These are phyloP conservation scores for Dermochelys coriacea DNA, from an alignment of 2,797 vertebrate species.

Conservation along the genomic window DNA sequence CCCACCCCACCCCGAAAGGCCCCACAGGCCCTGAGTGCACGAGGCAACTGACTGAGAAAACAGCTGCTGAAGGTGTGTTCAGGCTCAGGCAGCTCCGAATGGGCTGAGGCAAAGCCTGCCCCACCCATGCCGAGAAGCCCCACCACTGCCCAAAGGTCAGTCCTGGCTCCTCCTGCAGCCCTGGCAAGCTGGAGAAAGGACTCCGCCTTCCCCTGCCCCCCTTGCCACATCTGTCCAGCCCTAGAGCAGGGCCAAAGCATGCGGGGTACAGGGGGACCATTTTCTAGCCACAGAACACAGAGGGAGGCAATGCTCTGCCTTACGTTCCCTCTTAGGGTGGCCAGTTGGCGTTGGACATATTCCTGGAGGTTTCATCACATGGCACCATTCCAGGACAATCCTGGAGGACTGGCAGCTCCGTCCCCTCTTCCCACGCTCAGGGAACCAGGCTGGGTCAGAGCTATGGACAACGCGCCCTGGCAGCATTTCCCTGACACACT, in stretches of 20 bases:
- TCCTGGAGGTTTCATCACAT: not conserved
- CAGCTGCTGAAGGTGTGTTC: too few relatives aligned
- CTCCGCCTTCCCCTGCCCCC: too few relatives aligned
- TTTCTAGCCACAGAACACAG: too few relatives aligned
- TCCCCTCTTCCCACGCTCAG: not conserved
- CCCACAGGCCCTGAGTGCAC: too few relatives aligned
- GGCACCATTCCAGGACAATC: not conserved
- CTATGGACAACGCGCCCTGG: not conserved
- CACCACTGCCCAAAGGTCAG: too few relatives aligned
- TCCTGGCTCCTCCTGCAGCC: too few relatives aligned
- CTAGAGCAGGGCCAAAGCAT: not conserved
- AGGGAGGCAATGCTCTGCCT: not conserved
- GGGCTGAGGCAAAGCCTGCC: too few relatives aligned
- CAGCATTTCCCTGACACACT: not conserved
- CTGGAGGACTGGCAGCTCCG: not conserved
- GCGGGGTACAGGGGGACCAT: too few relatives aligned
- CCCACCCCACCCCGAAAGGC: not conserved
- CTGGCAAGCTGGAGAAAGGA: not conserved
- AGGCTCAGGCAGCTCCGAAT: too few relatives aligned
- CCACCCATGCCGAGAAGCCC: accelerated
- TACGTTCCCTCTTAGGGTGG: not conserved
- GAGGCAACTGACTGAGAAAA: too few relatives aligned
- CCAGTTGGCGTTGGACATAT: not conserved
- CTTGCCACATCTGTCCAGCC: too few relatives aligned
- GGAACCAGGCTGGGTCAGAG: not conserved